A percentile compares a stretch with the other conserved stretches of the same genome.
phyloP scores from a whole-genome alignment of 2,113 vertebrate genomes.

The Cranoglanis bouderius region DNA sequence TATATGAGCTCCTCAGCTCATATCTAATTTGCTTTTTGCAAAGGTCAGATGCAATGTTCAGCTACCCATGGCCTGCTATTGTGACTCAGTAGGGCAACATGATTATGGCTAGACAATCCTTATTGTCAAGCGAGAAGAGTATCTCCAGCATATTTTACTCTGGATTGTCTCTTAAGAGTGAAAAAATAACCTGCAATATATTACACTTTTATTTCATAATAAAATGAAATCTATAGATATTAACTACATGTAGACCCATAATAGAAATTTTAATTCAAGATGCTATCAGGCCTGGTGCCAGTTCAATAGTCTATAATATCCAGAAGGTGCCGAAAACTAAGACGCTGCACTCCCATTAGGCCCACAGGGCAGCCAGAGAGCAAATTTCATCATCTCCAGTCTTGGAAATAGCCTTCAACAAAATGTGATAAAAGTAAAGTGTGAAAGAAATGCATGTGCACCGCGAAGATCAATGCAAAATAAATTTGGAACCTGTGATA shows the following conservation, averaged over 20 bases:
- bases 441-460: slow-evolving; percentile 23
- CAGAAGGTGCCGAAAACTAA: neutral
- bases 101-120: slow-evolving; percentile 58
- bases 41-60: slow-evolving; percentile 67
- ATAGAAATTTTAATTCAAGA: slow-evolving; percentile 28
- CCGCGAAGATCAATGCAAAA: slow-evolving; percentile 45
- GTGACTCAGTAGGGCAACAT: slow-evolving; percentile 48
- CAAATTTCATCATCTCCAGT: slow-evolving; percentile 36
- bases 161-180: slow-evolving; percentile 16
- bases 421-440: slow-evolving; percentile 1
- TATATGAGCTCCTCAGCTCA: slow-evolving; percentile 45
- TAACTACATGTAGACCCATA: neutral
- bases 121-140: neutral
- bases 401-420: slow-evolving; percentile 20
- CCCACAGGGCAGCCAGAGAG: neutral
- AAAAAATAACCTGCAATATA: neutral
- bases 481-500: slow-evolving; percentile 42
- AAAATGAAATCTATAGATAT: slow-evolving; percentile 5
- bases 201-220: slow-evolving; percentile 14
- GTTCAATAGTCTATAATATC: slow-evolving; percentile 27
- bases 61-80: slow-evolving; percentile 54
- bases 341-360: slow-evolving; percentile 5
- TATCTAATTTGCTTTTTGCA: slow-evolving; percentile 59
- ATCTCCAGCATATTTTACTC: neutral
- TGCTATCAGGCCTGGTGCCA: slow-evolving; percentile 17